These are phyloP conservation scores for Cryptosula pallasiana DNA, from an alignment of 2,888 invertebrate species.

Conservation along the genomic window DNA sequence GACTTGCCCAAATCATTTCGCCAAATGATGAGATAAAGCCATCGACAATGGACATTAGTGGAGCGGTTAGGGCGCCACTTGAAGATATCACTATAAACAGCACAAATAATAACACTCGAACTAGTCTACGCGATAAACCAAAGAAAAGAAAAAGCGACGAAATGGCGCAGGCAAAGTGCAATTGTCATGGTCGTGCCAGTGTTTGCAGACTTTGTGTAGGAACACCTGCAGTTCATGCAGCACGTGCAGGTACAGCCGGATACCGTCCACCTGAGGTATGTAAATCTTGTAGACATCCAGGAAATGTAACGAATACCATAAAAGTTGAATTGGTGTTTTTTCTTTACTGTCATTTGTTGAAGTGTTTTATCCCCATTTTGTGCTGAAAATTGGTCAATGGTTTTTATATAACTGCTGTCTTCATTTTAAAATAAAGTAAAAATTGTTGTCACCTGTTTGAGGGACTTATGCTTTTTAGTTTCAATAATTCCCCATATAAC, in stretches of 20 bases:
- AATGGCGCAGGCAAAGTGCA: constrained; percentile 54
- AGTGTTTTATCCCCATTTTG: too few relatives aligned
- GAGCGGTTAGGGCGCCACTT: not conserved
- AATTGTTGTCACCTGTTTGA: too few relatives aligned
- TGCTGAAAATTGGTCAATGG: too few relatives aligned
- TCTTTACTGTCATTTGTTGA: too few relatives aligned
- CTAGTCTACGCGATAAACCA: constrained; percentile 15
- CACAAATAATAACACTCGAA: not conserved
- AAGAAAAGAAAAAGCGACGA: constrained; percentile 1
- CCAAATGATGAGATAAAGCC: not conserved
- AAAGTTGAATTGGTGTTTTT: constrained; percentile 21
- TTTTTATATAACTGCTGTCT: too few relatives aligned
- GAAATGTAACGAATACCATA: too few relatives aligned
- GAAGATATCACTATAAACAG: constrained; percentile 24
- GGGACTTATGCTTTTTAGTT: too few relatives aligned
- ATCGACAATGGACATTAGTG: not conserved
- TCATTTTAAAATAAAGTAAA: too few relatives aligned
- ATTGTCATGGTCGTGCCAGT: constrained; percentile 64
- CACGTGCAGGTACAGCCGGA: constrained; percentile 82
- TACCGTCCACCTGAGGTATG: constrained; percentile 75
- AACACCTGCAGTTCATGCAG: constrained; percentile 57
- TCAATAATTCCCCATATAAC: too few relatives aligned
- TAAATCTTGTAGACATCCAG: too few relatives aligned
- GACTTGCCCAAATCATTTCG: constrained; percentile 66
- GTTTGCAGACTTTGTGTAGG: constrained; percentile 65